Percentiles rank a stretch among this genome's conserved stretches.
Evolutionary conservation across 2,888 invertebrate genomes (phyloP).

Genomic region (Lysandra coridon): DNA sequence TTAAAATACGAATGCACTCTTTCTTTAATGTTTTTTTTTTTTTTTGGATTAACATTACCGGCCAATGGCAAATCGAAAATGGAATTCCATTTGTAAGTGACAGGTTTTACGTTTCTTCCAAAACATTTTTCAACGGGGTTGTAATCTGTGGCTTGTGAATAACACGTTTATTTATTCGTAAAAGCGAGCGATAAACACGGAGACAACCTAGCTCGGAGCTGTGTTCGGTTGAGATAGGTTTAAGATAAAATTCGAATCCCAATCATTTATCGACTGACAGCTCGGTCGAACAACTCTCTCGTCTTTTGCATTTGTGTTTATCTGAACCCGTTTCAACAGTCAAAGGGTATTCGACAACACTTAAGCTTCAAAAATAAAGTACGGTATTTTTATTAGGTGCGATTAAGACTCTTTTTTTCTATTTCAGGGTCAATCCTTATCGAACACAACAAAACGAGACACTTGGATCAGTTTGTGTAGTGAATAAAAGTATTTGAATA

Average conservation of each 20-base stretch:
- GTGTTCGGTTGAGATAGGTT: background rate
- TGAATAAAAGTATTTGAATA: no score
- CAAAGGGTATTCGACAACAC: background rate
- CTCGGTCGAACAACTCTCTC: background rate
- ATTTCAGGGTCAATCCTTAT: no score
- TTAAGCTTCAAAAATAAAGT: background rate
- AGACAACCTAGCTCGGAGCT: background rate
- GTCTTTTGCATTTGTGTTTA: constrained; percentile 7
- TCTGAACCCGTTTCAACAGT: background rate
- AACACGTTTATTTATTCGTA: background rate
- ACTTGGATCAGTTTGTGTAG: no score
- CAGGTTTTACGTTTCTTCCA: background rate
- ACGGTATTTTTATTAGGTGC: background rate
- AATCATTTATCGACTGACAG: constrained; percentile 9
- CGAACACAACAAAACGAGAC: no score
- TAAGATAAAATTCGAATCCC: background rate
- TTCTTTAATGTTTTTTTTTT: constrained; percentile 2
- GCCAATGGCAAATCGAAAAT: constrained; percentile 19
- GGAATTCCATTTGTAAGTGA: constrained; percentile 13
- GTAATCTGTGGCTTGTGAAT: constrained; percentile 1
- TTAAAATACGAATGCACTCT: background rate
- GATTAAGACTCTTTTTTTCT: background rate
- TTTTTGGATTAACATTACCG: constrained; percentile 5
- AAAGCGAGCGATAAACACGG: constrained; percentile 2
- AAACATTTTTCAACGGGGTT: background rate